Evolutionary conservation across 2,797 vertebrate genomes (phyloP).

Genomic region (Streptopelia turtur): DNA sequence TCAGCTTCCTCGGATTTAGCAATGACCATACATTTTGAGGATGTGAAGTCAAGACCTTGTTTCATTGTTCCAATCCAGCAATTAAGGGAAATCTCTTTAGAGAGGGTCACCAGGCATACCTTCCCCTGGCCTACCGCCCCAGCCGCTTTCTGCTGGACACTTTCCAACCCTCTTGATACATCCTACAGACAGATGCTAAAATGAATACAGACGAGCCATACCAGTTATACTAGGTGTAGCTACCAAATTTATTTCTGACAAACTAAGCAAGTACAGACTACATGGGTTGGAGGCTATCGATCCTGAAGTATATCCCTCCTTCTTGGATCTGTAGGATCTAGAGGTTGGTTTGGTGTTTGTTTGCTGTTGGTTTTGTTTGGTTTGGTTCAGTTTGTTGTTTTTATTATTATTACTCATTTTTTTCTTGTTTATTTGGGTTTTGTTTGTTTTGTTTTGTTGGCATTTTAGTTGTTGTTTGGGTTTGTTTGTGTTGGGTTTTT

Average conservation of each 20-base stretch:
- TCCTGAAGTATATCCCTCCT: neutral
- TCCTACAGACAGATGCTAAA: neutral
- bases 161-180: neutral
- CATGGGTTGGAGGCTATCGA: neutral
- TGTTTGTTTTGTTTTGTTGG: no score
- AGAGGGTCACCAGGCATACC: neutral
- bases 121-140: neutral
- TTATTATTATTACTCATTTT: neutral
- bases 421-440: no score
- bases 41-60: neutral
- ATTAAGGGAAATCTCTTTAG: neutral
- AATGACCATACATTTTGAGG: neutral
- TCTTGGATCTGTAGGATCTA: neutral
- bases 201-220: neutral
- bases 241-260: neutral
- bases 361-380: neutral
- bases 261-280: neutral
- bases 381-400: accelerated
- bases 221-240: neutral
- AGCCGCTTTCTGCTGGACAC: neutral
- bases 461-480: no score
- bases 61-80: neutral
- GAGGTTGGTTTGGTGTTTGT: neutral
- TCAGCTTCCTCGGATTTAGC: neutral
- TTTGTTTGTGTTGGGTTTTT: no score